Conservation (phyloP, 2,797 vertebrate species). For the Coccyzus lansbergi region DNA sequence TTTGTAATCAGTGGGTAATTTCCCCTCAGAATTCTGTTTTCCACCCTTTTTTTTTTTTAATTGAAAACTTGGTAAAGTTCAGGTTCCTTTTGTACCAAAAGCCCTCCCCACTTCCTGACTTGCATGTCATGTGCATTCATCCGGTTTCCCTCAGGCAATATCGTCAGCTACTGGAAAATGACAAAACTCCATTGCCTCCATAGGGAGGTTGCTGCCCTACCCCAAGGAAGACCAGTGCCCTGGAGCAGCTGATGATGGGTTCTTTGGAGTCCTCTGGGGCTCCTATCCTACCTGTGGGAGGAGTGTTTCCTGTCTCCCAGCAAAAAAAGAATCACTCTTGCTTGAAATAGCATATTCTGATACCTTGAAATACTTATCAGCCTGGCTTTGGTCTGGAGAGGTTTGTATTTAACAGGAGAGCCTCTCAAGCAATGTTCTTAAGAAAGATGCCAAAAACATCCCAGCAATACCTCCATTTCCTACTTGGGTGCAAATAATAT, state of each 20-base stretch:
- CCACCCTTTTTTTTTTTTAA: neutral
- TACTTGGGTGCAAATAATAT: neutral
- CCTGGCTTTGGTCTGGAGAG: neutral
- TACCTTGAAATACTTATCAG: neutral
- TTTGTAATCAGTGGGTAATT: neutral
- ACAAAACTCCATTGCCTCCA: neutral
- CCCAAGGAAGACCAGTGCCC: neutral
- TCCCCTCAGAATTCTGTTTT: neutral
- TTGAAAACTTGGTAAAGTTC: neutral
- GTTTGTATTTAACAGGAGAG: neutral
- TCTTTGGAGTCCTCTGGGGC: neutral
- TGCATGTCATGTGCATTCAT: neutral
- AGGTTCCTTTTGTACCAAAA: neutral
- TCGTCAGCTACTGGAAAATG: neutral
- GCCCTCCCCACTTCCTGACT: neutral
- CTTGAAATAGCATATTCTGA: neutral
- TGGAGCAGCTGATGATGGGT: neutral
- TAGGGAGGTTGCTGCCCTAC: neutral
- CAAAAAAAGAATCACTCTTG: neutral
- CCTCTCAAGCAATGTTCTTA: neutral
- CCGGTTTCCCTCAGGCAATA: neutral
- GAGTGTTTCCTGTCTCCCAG: neutral
- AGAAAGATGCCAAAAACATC: neutral
- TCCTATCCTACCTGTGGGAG: neutral
- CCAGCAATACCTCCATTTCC: neutral